These are phyloP conservation scores for Nyctibius grandis DNA, from an alignment of 2,797 vertebrate genomes.

Conservation along the genomic window DNA sequence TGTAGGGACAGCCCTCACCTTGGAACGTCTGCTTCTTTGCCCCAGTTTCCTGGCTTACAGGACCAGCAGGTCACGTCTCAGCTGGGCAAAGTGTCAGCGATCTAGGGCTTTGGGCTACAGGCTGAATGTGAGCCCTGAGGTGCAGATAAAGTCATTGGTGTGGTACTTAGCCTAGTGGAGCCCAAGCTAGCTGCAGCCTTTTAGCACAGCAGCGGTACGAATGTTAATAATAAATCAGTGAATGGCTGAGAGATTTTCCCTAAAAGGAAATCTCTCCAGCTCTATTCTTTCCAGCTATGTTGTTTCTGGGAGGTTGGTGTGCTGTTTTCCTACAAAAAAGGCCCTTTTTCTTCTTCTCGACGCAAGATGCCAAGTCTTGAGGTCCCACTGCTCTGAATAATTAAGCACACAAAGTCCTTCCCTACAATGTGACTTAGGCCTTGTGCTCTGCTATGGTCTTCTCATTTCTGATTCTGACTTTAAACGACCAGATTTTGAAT, in stretches of 20 bases:
- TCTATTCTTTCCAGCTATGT: constrained; percentile 18
- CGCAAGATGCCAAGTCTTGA: not conserved
- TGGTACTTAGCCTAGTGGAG: not conserved
- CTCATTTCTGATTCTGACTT: constrained; percentile 20
- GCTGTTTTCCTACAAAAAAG: constrained; percentile 8
- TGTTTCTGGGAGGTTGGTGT: constrained; percentile 32
- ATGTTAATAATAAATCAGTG: constrained; percentile 49
- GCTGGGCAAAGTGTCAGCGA: not conserved
- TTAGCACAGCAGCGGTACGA: constrained; percentile 12
- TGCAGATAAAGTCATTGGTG: not conserved
- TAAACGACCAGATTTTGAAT: constrained; percentile 7
- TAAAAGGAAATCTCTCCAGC: constrained; percentile 38
- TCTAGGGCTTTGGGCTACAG: not conserved
- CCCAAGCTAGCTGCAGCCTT: not conserved
- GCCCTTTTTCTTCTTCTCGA: not conserved
- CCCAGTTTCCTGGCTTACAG: not conserved
- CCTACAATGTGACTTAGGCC: constrained; percentile 10
- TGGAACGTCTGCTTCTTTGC: not conserved
- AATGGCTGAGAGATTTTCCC: constrained; percentile 39
- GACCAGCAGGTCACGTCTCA: not conserved
- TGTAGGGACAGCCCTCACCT: not conserved
- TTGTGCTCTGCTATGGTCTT: not conserved
- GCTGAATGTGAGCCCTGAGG: not conserved
- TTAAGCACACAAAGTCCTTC: constrained; percentile 40
- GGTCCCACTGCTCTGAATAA: constrained; percentile 19